Evolutionary conservation across 2,113 vertebrate species (phyloP).

Genomic region (Loxodonta africana): DNA sequence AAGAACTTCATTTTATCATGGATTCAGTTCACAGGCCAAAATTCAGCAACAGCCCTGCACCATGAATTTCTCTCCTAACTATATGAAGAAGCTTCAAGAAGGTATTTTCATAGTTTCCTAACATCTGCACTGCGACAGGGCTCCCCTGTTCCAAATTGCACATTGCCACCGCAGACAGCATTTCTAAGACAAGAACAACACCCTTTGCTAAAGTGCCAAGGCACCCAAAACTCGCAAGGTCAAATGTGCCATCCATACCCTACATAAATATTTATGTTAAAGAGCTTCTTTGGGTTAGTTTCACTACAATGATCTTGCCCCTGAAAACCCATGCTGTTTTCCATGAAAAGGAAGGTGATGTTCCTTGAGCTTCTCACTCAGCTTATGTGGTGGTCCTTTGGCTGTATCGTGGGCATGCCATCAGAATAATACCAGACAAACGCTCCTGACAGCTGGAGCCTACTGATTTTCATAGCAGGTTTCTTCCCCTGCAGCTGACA

Average conservation of each 20-base stretch:
- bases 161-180: background rate
- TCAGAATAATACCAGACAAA: slow-evolving; percentile 72
- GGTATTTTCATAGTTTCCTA: background rate
- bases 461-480: slow-evolving; percentile 67
- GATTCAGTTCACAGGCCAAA: background rate
- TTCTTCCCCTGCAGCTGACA: slow-evolving; percentile 75
- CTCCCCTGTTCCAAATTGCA: background rate
- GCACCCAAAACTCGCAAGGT: background rate
- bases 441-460: slow-evolving; percentile 60
- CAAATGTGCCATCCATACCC: slow-evolving; percentile 32
- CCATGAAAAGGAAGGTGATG: background rate
- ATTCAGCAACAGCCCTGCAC: background rate
- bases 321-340: background rate
- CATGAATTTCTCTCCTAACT: background rate
- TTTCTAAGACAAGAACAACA: background rate
- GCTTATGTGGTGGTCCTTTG: slow-evolving; percentile 46
- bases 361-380: slow-evolving; percentile 19
- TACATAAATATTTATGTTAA: slow-evolving; percentile 18
- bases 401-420: slow-evolving; percentile 26
- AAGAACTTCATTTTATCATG: background rate
- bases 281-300: background rate
- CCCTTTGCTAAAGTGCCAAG: background rate
- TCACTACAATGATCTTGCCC: background rate
- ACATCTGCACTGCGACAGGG: background rate
- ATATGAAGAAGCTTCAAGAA: background rate